Conservation (phyloP, 92 coral and sea anemone genomes). For the Pocillopora grandis region DNA sequence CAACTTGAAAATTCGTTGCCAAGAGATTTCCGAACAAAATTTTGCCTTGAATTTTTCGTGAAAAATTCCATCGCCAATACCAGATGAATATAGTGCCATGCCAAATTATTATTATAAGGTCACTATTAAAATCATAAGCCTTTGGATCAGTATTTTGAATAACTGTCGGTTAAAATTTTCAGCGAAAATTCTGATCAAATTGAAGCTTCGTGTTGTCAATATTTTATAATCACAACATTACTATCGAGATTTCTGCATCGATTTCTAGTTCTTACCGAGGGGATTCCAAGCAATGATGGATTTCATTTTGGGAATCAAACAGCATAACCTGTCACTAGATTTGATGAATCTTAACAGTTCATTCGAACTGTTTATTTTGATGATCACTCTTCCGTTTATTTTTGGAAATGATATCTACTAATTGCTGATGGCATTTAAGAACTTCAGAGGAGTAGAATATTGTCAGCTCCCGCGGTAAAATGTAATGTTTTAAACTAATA, state of each 20-base stretch:
- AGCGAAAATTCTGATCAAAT: neutral
- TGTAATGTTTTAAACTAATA: slow-evolving; percentile 1
- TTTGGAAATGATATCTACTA: neutral
- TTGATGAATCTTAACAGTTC: slow-evolving; percentile 6
- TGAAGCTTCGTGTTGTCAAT: neutral
- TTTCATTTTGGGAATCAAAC: neutral
- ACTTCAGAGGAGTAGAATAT: neutral
- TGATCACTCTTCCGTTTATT: slow-evolving; percentile 15
- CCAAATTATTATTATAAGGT: no score
- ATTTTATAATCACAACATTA: neutral
- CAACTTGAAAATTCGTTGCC: slow-evolving; percentile 24
- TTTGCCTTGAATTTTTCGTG: neutral
- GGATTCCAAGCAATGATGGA: neutral
- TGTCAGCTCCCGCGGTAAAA: slow-evolving; percentile 31
- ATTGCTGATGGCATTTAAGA: slow-evolving; percentile 1
- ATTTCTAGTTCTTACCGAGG: neutral
- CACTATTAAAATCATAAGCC: no score
- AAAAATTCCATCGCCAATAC: slow-evolving; percentile 17
- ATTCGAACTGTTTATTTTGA: slow-evolving; percentile 8
- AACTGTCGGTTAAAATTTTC: neutral
- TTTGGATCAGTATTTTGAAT: neutral
- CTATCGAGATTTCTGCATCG: neutral
- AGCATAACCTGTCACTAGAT: slow-evolving; percentile 9
- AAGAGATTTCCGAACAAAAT: slow-evolving; percentile 7
- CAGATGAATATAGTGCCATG: neutral